A percentile compares a stretch with the other conserved stretches of the same genome.
These are phyloP conservation scores for Eupithecia tripunctaria DNA, from an alignment of 2,888 invertebrate species.

Conservation along the genomic window DNA sequence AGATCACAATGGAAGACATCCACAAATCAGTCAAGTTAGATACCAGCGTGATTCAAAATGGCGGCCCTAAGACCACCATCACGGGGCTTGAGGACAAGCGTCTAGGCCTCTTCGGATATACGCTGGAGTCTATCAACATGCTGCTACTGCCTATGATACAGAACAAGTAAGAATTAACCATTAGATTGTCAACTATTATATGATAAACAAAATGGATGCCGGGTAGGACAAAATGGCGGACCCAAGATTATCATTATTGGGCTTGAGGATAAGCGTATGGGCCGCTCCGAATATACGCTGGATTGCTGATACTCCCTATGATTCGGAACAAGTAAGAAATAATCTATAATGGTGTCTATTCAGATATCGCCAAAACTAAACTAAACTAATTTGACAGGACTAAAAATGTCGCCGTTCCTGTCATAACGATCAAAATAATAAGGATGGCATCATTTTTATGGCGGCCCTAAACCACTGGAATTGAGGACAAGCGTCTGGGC, in stretches of 20 bases:
- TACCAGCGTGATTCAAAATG: constrained; percentile 53
- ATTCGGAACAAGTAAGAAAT: constrained; percentile 92
- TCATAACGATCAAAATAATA: too few relatives aligned
- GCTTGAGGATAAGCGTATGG: constrained; percentile 92
- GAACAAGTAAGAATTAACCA: constrained; percentile 88
- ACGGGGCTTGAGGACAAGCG: constrained; percentile 90
- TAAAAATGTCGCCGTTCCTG: too few relatives aligned
- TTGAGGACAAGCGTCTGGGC: constrained; percentile 92
- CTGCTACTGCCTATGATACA: constrained; percentile 98
- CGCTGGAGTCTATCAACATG: constrained; percentile 97
- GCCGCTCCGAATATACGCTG: constrained; percentile 96
- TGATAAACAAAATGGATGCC: constrained; percentile 44
- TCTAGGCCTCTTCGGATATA: constrained; percentile 96
- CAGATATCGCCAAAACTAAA: too few relatives aligned
- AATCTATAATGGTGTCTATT: too few relatives aligned
- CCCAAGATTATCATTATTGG: constrained; percentile 64
- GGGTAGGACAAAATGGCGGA: constrained; percentile 54
- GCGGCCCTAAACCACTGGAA: constrained; percentile 68
- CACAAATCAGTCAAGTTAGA: constrained; percentile 74
- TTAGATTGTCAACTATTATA: neutral
- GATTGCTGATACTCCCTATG: constrained; percentile 98
- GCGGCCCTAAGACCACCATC: constrained; percentile 64
- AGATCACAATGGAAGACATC: constrained; percentile 94
- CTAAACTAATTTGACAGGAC: too few relatives aligned
- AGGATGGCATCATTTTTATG: too few relatives aligned